These are phyloP conservation scores for Psilopsiagon aymara DNA, from an alignment of 2,113 vertebrate genomes.

Conservation along the genomic window DNA sequence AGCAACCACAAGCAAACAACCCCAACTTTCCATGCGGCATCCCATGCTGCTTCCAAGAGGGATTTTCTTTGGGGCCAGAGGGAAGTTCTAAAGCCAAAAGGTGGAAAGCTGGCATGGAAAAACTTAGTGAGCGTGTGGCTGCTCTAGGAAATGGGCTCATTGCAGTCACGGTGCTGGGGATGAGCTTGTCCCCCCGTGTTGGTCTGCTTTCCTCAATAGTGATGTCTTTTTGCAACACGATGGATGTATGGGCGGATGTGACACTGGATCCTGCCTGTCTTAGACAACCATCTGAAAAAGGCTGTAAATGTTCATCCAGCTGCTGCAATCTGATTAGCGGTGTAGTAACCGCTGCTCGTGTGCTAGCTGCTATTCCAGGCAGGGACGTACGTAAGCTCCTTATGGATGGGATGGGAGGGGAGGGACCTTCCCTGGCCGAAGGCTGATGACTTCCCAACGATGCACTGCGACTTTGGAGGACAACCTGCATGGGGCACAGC, in stretches of 20 bases:
- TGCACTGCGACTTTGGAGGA: not conserved
- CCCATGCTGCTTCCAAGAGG: not conserved
- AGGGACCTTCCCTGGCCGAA: not conserved
- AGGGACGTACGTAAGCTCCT: not conserved
- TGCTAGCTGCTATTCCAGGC: not conserved
- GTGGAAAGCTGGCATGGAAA: not conserved
- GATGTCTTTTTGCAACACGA: not conserved
- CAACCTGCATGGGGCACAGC: not conserved
- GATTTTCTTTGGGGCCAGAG: not conserved
- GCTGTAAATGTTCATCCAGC: not conserved
- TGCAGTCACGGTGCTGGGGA: not conserved
- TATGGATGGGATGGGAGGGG: not conserved
- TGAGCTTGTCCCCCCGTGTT: accelerated
- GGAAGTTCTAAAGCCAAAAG: not conserved
- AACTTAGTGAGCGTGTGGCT: not conserved
- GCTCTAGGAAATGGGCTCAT: not conserved
- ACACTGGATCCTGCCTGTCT: not conserved
- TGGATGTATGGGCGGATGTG: not conserved
- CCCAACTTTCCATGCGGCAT: not conserved
- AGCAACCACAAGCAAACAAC: not conserved
- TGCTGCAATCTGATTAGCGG: not conserved
- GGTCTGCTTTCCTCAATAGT: accelerated
- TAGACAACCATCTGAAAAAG: not conserved
- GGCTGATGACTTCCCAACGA: not conserved
- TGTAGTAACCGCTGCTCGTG: not conserved